These are phyloP conservation scores for Plutella xylostella DNA, from an alignment of 2,888 invertebrate genomes.

Conservation along the genomic window DNA sequence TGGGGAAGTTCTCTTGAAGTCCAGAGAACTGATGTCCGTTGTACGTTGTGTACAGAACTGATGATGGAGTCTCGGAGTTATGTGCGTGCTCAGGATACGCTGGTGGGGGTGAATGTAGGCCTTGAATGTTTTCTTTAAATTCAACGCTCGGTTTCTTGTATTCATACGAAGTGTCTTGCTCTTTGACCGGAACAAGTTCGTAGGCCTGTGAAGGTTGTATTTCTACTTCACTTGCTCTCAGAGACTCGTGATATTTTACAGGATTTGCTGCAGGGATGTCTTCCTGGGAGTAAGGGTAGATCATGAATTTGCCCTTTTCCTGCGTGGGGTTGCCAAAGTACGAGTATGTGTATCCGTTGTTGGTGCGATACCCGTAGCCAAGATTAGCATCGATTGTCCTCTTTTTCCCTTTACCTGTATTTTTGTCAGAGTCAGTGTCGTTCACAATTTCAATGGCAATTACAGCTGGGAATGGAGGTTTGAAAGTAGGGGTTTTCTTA, in stretches of 20 bases:
- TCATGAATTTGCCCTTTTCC: constrained; percentile 69
- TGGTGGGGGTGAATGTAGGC: constrained; percentile 31
- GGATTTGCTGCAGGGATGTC: constrained; percentile 58
- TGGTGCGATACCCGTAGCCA: constrained; percentile 75
- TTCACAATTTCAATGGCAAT: constrained; percentile 74
- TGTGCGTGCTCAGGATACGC: constrained; percentile 19
- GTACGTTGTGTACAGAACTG: constrained; percentile 57
- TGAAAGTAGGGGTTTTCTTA: constrained; percentile 18
- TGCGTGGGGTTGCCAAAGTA: constrained; percentile 57
- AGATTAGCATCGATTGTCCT: constrained; percentile 79
- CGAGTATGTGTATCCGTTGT: constrained; percentile 60
- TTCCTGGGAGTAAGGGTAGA: constrained; percentile 78
- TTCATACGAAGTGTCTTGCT: constrained; percentile 35
- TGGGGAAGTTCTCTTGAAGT: constrained; percentile 53
- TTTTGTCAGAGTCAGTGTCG: constrained; percentile 60
- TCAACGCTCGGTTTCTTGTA: constrained; percentile 40
- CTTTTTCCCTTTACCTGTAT: constrained; percentile 69
- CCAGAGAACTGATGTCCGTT: constrained; percentile 57
- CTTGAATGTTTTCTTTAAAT: constrained; percentile 33
- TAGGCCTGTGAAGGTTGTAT: constrained; percentile 71
- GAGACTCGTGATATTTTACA: constrained; percentile 20
- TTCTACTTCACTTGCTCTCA: constrained; percentile 39
- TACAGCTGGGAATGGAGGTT: constrained; percentile 59
- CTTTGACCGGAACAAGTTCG: constrained; percentile 49
- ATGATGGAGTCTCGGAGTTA: constrained; percentile 20